Base-by-base conservation (phyloP, 2,113 vertebrate genomes). In the Boleophthalmus pectinirostris region DNA sequence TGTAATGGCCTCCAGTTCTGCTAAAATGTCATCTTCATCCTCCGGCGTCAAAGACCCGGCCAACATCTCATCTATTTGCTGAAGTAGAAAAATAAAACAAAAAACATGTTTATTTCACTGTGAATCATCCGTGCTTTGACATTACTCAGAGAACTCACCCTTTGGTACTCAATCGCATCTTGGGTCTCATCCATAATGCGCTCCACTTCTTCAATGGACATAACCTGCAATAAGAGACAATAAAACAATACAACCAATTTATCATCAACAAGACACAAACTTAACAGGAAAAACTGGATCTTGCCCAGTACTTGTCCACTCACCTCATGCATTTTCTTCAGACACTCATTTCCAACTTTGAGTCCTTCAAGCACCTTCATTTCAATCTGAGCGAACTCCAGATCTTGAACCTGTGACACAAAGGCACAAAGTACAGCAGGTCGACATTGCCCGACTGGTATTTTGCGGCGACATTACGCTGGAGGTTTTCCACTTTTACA, bases 251-350 rank as follows among this genome's bases (percentile, higher is more conserved):
- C 1, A 8, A 5, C 1, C 2, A 54, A 21, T n/a, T n/a, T 5
- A 5, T 18, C 47, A 49, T 3, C 15, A 18, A 51, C 47, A 51
- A 20, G 5, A 29, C 29, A 29, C 29, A 29, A 29, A 29, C 2
- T 29, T 29, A 29, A 29, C 29, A 29, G 29, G 29, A 29, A 29
- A 29, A 29, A 29, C 2, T 29, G 29, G 29, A 2, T 29, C 29
- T 29, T 29, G 29, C 29, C 4, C 29, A 29, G 29, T 63, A 35
- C 1, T n/a, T 4, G 10, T 15, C 11, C 25, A 1, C 73, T 0
- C 18, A 99, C 98, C 97, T 99, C 96, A 13, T 98, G 97, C 98
- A 99, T 98, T 85, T 96, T 99, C 84, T 96, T 96, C 84, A 99
- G 93, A 85, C 97, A 98, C 1, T 97, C 95, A 0, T 98, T 99